Evolutionary conservation across 2,888 invertebrate species (phyloP).

Genomic region (Lithophane leautieri): DNA sequence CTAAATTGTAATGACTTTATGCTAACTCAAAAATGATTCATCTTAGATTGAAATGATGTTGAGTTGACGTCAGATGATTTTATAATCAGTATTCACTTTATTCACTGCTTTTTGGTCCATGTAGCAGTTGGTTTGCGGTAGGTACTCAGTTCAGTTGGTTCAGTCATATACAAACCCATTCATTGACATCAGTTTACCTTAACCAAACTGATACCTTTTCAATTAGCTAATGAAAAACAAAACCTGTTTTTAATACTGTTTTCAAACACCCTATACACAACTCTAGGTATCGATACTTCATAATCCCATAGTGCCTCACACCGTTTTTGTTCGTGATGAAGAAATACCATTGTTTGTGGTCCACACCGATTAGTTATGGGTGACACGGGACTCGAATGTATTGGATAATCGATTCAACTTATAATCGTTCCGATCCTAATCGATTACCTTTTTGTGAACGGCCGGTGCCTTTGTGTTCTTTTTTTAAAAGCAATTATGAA

Average conservation of each 20-base stretch:
- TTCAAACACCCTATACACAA: slow-evolving; percentile 75
- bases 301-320: slow-evolving; percentile 84
- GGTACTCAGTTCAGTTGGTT: neutral
- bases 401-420: slow-evolving; percentile 86
- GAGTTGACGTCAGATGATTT: neutral
- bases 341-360: slow-evolving; percentile 86
- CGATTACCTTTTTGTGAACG: slow-evolving; percentile 86
- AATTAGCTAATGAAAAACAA: no score
- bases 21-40: neutral
- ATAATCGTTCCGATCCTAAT: slow-evolving; percentile 86
- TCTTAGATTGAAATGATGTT: neutral
- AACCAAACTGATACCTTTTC: neutral
- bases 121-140: neutral
- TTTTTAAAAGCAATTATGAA: slow-evolving; percentile 68
- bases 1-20: slow-evolving; percentile 2
- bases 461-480: slow-evolving; percentile 83
- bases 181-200: neutral
- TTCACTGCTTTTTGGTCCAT: neutral
- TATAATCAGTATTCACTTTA: neutral
- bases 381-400: slow-evolving; percentile 82
- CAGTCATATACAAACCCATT: neutral
- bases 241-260: neutral
- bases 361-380: slow-evolving; percentile 83
- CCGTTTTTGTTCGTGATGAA: slow-evolving; percentile 88
- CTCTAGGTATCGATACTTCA: slow-evolving; percentile 77